A percentile compares a stretch with the other conserved stretches of the same genome.
Evolutionary conservation across 2,797 vertebrate genomes (phyloP).

Genomic region (Cyclopterus lumpus): DNA sequence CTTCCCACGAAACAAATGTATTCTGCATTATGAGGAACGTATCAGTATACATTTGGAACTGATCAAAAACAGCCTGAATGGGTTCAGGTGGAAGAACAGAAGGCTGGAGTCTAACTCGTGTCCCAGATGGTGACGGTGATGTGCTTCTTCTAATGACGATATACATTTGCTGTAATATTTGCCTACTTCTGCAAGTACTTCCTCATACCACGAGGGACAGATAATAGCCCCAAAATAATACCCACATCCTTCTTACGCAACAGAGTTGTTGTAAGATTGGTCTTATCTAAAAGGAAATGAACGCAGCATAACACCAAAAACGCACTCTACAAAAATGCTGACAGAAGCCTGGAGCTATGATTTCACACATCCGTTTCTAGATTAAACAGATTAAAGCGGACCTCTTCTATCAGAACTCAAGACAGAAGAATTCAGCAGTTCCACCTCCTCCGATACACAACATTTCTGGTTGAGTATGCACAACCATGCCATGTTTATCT

Average conservation of each 20-base stretch:
- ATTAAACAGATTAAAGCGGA: neutral
- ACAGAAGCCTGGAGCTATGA: neutral
- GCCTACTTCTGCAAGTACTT: neutral
- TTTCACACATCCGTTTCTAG: neutral
- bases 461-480: neutral
- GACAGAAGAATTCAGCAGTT: too few relatives aligned
- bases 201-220: neutral
- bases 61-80: neutral
- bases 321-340: too few relatives aligned
- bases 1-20: slow-evolving; percentile 17
- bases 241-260: neutral
- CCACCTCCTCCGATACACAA: neutral
- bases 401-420: neutral
- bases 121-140: neutral
- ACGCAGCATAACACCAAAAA: neutral
- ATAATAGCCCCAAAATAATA: neutral
- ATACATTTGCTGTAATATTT: neutral
- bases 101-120: neutral
- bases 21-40: slow-evolving; percentile 3
- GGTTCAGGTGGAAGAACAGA: neutral
- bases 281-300: neutral
- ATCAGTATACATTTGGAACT: slow-evolving; percentile 12
- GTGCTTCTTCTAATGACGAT: neutral
- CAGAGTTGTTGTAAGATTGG: too few relatives aligned
- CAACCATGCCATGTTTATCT: neutral